Evolutionary conservation across 2,113 vertebrate species (phyloP).

Genomic region (Pandion haliaetus): DNA sequence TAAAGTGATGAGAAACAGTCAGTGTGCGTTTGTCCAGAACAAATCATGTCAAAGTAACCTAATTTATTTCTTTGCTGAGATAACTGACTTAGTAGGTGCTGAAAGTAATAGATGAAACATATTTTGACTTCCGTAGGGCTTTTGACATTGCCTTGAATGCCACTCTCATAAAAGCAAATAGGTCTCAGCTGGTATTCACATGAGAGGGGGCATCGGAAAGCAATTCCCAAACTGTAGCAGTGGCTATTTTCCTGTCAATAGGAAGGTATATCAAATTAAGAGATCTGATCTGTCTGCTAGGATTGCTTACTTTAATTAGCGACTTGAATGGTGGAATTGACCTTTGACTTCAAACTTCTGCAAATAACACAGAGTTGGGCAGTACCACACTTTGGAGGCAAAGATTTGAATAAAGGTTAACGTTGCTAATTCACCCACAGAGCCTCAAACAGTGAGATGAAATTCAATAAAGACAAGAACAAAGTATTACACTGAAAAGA

Average conservation of each 20-base stretch:
- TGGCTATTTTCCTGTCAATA: not conserved
- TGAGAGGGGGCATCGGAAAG: not conserved
- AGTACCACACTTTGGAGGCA: not conserved
- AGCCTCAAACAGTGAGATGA: not conserved
- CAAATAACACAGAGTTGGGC: not conserved
- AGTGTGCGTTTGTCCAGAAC: not conserved
- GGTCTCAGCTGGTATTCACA: not conserved
- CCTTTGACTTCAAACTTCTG: not conserved
- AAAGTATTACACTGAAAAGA: not conserved
- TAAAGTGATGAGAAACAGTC: slow-evolving; percentile 3
- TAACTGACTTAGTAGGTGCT: not conserved
- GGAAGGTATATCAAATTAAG: not conserved
- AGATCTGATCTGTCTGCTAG: not conserved
- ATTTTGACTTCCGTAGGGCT: not conserved
- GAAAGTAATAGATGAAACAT: not conserved
- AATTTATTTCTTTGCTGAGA: not conserved
- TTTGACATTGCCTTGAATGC: not conserved
- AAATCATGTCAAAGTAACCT: not conserved
- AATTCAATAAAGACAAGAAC: not conserved
- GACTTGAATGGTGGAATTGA: not conserved
- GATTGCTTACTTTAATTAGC: not conserved
- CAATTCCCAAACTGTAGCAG: not conserved
- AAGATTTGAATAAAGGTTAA: not conserved
- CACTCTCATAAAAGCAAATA: not conserved
- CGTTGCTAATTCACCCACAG: not conserved